Evolutionary conservation across 2,113 vertebrate species (phyloP).

Genomic region (Muntiacus reevesi): DNA sequence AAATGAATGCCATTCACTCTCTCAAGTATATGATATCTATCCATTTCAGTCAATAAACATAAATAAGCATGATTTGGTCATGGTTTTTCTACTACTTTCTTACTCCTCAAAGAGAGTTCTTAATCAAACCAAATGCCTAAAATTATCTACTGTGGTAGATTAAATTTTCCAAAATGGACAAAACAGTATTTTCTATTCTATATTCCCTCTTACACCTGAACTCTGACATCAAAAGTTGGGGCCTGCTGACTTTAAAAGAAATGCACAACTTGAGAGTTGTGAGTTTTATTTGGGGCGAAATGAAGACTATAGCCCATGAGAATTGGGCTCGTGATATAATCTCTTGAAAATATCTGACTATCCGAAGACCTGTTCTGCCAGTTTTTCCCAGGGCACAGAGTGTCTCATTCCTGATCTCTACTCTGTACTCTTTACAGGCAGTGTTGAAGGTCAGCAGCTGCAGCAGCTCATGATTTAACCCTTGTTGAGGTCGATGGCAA

Average conservation of each 20-base stretch:
- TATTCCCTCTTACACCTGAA: neutral
- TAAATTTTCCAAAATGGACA: neutral
- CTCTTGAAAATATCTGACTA: neutral
- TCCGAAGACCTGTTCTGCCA: neutral
- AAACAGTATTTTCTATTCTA: neutral
- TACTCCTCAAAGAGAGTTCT: neutral
- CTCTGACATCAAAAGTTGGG: neutral
- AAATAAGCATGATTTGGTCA: neutral
- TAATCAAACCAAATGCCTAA: neutral
- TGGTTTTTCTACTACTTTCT: neutral
- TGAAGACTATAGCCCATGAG: neutral
- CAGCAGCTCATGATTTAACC: neutral
- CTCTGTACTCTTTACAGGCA: neutral
- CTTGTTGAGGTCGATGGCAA: neutral
- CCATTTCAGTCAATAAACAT: neutral
- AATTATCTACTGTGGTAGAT: neutral
- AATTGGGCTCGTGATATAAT: neutral
- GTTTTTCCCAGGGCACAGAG: neutral
- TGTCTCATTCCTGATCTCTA: neutral
- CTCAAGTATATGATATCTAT: neutral
- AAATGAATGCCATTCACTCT: neutral
- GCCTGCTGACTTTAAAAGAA: neutral
- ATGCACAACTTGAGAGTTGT: neutral
- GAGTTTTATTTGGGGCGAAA: neutral
- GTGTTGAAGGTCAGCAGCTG: neutral